Evolutionary conservation across 2,888 invertebrate genomes (phyloP).

Genomic region (Bellardia bayeri): DNA sequence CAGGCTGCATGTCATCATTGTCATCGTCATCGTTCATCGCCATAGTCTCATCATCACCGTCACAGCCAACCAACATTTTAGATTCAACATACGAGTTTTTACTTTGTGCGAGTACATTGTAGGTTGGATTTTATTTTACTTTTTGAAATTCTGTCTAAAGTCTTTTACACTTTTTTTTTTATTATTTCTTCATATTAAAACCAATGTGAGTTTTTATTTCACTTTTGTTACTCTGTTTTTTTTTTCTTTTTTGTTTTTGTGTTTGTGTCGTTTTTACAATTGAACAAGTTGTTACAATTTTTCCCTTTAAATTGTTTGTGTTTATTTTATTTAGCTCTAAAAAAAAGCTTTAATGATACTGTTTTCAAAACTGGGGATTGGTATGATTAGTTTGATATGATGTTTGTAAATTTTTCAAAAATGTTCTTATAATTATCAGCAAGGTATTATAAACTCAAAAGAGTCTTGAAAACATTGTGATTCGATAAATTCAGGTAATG

Average conservation of each 20-base stretch:
- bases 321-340: constrained; percentile 41
- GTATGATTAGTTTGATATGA: not conserved
- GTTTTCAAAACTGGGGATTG: not conserved
- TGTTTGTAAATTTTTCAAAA: not conserved
- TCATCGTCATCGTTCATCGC: constrained; percentile 51
- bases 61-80: constrained; percentile 45
- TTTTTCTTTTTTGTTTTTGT: not conserved
- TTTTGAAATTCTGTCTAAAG: constrained; percentile 10
- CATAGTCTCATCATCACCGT: constrained; percentile 37
- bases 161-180: constrained; percentile 15
- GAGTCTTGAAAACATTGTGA: too few relatives aligned
- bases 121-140: not conserved
- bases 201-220: constrained; percentile 43
- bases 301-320: constrained; percentile 60
- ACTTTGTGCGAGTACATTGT: not conserved
- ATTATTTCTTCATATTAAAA: constrained; percentile 47
- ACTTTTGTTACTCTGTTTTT: constrained; percentile 25
- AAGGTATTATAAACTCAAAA: too few relatives aligned
- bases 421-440: too few relatives aligned
- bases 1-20: constrained; percentile 71
- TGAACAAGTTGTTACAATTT: constrained; percentile 70
- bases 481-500: too few relatives aligned
- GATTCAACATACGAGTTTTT: not conserved
- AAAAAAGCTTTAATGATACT: constrained; percentile 31
- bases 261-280: constrained; percentile 35